Evolutionary conservation across 53 echinoderm and acorn worm species (phyloP).

Genomic region (Patiria pectinifera): DNA sequence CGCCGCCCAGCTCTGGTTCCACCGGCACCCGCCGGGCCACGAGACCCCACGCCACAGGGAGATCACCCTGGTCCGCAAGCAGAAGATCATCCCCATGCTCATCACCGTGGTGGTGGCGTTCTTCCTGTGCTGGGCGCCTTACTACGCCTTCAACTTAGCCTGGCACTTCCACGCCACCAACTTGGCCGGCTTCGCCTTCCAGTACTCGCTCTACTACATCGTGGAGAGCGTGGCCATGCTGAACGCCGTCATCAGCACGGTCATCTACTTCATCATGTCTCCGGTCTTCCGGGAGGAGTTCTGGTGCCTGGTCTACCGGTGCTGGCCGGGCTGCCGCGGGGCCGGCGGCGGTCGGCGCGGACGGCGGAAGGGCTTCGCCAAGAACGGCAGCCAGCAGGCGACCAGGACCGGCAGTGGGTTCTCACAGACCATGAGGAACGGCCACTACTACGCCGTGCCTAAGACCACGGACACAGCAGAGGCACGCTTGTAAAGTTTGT

Average conservation of each 20-base stretch:
- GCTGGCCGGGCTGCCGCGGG: constrained; percentile 58
- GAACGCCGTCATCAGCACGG: constrained; percentile 90
- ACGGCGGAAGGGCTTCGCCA: constrained; percentile 39
- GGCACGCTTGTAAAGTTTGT: constrained; percentile 45
- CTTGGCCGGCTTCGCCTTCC: constrained; percentile 29
- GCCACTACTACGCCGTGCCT: constrained; percentile 58
- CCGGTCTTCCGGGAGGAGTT: constrained; percentile 92
- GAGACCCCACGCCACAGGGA: constrained; percentile 90
- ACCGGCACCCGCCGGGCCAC: constrained; percentile 88
- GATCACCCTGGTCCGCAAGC: constrained; percentile 89
- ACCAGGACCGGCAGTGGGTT: constrained; percentile 62
- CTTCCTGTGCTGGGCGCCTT: constrained; percentile 92
- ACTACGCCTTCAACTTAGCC: constrained; percentile 80
- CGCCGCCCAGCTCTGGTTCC: constrained; percentile 91
- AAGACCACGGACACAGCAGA: constrained; percentile 62
- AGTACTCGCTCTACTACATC: constrained; percentile 74
- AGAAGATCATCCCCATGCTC: constrained; percentile 99
- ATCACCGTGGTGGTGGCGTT: constrained; percentile 94
- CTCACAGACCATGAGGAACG: constrained; percentile 57
- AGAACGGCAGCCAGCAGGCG: constrained; percentile 57
- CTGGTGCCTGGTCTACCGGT: constrained; percentile 65
- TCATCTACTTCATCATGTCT: constrained; percentile 91
- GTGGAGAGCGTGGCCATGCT: constrained; percentile 93
- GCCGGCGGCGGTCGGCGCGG: not conserved
- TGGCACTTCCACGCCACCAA: constrained; percentile 69